Evolutionary conservation across 2,888 invertebrate species (phyloP).

Genomic region (Dryobota labecula): DNA sequence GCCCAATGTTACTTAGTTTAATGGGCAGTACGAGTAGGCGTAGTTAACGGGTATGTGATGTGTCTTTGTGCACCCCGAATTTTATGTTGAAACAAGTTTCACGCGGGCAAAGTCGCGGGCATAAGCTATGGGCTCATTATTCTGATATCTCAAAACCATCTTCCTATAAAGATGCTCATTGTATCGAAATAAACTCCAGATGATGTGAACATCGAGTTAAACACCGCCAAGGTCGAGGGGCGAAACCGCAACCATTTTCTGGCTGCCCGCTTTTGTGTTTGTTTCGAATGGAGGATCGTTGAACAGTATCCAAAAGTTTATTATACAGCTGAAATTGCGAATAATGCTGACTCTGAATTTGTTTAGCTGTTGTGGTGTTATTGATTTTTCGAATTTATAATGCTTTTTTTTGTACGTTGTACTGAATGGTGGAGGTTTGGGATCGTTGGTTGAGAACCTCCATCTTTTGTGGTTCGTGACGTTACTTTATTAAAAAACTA

Average conservation of each 20-base stretch:
- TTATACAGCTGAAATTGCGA: slow-evolving; percentile 31
- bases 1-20: no score
- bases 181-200: slow-evolving; percentile 36
- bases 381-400: slow-evolving; percentile 31
- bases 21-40: no score
- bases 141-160: slow-evolving; percentile 13
- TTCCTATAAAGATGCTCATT: slow-evolving; percentile 15
- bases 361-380: slow-evolving; percentile 20
- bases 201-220: slow-evolving; percentile 36
- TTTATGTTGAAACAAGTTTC: no score
- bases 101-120: no score
- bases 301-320: slow-evolving; percentile 44
- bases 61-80: no score
- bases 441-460: not conserved
- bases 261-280: slow-evolving; percentile 53
- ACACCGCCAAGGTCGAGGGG: slow-evolving; percentile 48
- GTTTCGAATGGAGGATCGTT: slow-evolving; percentile 32
- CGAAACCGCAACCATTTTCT: slow-evolving; percentile 41
- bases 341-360: slow-evolving; percentile 32
- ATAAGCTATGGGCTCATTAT: no score
- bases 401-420: slow-evolving; percentile 7
- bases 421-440: not conserved
- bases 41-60: no score
- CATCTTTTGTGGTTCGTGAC: slow-evolving; percentile 2
- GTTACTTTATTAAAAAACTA: slow-evolving; percentile 6